Evolutionary conservation across 1,140 invertebrate genomes (phyloP).

Genomic region (Drosophila rhopaloa): DNA sequence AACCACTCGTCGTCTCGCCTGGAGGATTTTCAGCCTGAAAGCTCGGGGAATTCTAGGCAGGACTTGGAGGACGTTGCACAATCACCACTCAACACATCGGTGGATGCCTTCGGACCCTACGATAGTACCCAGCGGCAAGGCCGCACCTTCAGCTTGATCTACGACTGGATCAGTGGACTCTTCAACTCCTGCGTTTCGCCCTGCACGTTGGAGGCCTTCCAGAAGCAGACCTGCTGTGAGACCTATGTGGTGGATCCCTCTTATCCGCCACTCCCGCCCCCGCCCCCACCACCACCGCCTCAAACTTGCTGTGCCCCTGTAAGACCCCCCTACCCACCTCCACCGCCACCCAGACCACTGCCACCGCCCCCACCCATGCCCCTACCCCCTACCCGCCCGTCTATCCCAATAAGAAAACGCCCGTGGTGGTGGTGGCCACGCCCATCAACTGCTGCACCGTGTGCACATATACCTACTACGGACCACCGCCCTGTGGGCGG

Average conservation of each 20-base stretch:
- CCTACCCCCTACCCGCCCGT: slow-evolving; percentile 19
- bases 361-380: slow-evolving; percentile 18
- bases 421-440: slow-evolving; percentile 61
- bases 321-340: slow-evolving; percentile 1
- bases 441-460: slow-evolving; percentile 71
- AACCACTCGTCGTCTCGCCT: slow-evolving; percentile 46
- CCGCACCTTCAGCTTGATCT: slow-evolving; percentile 65
- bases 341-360: background rate
- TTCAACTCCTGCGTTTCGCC: slow-evolving; percentile 65
- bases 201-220: slow-evolving; percentile 71
- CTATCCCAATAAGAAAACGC: slow-evolving; percentile 38
- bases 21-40: slow-evolving; percentile 44
- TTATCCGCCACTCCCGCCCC: slow-evolving; percentile 18
- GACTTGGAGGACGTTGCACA: background rate
- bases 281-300: slow-evolving; percentile 5
- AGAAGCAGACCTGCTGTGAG: slow-evolving; percentile 70
- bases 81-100: slow-evolving; percentile 36
- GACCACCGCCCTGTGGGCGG: slow-evolving; percentile 72
- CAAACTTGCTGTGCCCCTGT: slow-evolving; percentile 14
- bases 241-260: slow-evolving; percentile 47
- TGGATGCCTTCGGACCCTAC: slow-evolving; percentile 59
- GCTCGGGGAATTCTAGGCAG: background rate
- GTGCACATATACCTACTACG: slow-evolving; percentile 73
- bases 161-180: slow-evolving; percentile 59
- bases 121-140: slow-evolving; percentile 65